Evolutionary conservation across 1,140 invertebrate genomes (phyloP), one percentile per base, ranked within the genome.

Genomic region (Musca domestica): DNA sequence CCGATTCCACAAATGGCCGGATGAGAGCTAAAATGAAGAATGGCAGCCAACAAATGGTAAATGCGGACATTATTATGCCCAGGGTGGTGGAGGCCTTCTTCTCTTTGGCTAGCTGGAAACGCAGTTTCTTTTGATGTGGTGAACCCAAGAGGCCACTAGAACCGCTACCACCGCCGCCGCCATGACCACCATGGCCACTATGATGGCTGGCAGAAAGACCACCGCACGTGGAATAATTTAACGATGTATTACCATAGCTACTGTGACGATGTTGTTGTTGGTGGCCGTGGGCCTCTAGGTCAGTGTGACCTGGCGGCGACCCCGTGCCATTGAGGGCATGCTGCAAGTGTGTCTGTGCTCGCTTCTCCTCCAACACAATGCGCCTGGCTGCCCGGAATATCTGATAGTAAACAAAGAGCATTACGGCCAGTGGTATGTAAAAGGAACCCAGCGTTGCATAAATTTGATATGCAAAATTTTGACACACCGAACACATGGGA

Each of bases 11-110:
- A 76, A 96, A 96, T n/a, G 89, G 93, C 75, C 89, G 86, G 30
- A 97, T 88, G 10, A 97, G 83, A 1, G 95, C 95, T 34, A 96
- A 85, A 7, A 98, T 92, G 82, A 99, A 98, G 82, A 98, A 99
- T 2, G 97, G 97, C 34, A 98, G 83, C 97, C 96, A 99, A 80
- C 96, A 99, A 66, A 98, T 85, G 15, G 92, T 93, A 76, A 99
- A 99, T 1, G 96, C 95, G 68, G 93, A 96, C 93, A 96, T 95
- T 63, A 99, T 98, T 66, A 99, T 98, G 14, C 96, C 96, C 66
- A 99, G 86, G 0, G 96, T 98, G 19, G 95, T 95, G 63, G 95
- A 96, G 3, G 96, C 96, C 81, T 98, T 98, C 52, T 94, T 87
- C 76, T 96, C 95, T 73, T 95, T 95, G 49, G 91, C 91, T 73